Base-by-base conservation (phyloP, 1,140 invertebrate genomes). In the Papilio aristodemus region DNA sequence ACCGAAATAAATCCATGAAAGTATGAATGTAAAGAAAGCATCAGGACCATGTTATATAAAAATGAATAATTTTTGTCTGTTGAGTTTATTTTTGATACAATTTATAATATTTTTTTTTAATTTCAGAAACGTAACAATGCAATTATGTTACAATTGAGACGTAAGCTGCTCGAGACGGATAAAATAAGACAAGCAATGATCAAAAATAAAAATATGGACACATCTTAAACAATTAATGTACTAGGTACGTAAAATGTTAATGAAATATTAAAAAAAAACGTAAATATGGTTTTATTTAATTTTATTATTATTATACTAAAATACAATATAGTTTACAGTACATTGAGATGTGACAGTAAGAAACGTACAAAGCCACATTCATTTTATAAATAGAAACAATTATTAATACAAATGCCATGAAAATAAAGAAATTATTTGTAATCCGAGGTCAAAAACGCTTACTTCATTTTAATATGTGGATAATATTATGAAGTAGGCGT, bases 101-200 rank as follows among this genome's bases (percentile, higher is more conserved):
- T 58, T 38, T 72, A 32, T 60, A 27, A 37, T 25, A 36, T 4
- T 32, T 64, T 50, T 32, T 13, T 22, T 50, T 69, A 11, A 38
- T 85, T 83, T 41, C 76, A 90, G 88, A 90, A 90, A 81, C 74
- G 88, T 74, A 90, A 90, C 50, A 82, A 81, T 46, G 86, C 88
- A 4, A 86, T 90, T 50, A 87, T 89, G 84, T 71, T 88, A 27
- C 83, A 84, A 64, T 41, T 90, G 58, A 57, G 83, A 66, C 78
- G 83, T 7, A 81, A 82, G 57, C 69, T 90, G 11, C 68, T 88
- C 5, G 80, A 89, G 67, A 80, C 82, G 13, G 85, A 89, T 75
- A 79, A 83, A 27, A 59, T 69, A 13, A 74, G 86, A 68, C 76
- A 79, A 14, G 68, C 77, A 50, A 59, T 85, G 1, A 73, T 75